These are phyloP conservation scores for Pterophyllum scalare DNA, from an alignment of 2,113 vertebrate genomes.

Conservation along the genomic window DNA sequence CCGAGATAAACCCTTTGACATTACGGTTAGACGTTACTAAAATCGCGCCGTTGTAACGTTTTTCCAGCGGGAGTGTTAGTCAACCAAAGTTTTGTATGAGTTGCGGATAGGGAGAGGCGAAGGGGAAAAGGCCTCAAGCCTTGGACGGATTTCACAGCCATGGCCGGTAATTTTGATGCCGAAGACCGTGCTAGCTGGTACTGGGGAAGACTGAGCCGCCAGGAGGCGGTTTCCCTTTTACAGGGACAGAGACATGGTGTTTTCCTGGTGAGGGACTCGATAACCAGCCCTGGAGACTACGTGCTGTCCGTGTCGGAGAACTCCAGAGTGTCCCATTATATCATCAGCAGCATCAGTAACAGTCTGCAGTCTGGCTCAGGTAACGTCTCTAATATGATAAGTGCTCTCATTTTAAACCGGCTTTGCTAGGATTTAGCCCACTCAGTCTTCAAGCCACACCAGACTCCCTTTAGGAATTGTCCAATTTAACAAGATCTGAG, in stretches of 20 bases:
- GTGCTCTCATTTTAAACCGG: not conserved
- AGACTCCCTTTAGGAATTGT: not conserved
- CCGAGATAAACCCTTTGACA: no score
- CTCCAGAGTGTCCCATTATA: slow-evolving; percentile 98
- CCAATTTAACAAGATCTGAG: not conserved
- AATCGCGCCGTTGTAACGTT: not conserved
- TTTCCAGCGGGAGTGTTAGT: slow-evolving; percentile 44
- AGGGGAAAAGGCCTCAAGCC: slow-evolving; percentile 79
- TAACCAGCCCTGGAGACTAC: slow-evolving; percentile 95
- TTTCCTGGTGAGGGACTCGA: slow-evolving; percentile 94
- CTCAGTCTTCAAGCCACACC: not conserved
- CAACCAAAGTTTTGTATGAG: slow-evolving; percentile 82
- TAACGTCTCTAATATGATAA: slow-evolving; percentile 41
- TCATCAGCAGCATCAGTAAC: slow-evolving; percentile 94
- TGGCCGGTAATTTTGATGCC: slow-evolving; percentile 96
- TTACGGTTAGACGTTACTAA: not conserved
- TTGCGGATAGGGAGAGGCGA: slow-evolving; percentile 79
- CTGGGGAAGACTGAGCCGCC: slow-evolving; percentile 91
- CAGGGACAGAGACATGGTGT: slow-evolving; percentile 96
- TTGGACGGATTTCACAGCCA: slow-evolving; percentile 81
- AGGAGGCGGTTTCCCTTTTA: slow-evolving; percentile 89
- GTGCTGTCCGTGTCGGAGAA: slow-evolving; percentile 97
- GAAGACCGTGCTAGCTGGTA: slow-evolving; percentile 95
- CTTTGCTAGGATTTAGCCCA: not conserved
- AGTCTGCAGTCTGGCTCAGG: slow-evolving; percentile 84